These are phyloP conservation scores for Sapayoa aenigma DNA, from an alignment of 2,113 vertebrate species.

Conservation along the genomic window DNA sequence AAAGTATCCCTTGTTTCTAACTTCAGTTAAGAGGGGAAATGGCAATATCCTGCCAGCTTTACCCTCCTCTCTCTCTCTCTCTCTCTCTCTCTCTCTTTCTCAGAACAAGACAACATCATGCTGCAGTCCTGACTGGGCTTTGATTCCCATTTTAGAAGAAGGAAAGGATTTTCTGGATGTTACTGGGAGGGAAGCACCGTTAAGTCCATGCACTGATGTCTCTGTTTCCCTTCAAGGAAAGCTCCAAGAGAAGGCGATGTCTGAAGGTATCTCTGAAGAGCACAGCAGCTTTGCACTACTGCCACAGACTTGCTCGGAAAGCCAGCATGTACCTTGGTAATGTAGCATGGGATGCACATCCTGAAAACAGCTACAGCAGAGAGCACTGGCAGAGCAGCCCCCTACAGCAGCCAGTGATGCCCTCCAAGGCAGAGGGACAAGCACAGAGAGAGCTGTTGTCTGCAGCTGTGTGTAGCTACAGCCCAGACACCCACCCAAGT, in stretches of 20 bases:
- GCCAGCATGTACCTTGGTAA: background rate
- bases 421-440: background rate
- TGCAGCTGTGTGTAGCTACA: background rate
- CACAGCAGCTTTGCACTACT: background rate
- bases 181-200: background rate
- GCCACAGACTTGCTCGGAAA: background rate
- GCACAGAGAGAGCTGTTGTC: background rate
- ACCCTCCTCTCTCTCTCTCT: too few relatives aligned
- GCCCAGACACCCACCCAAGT: background rate
- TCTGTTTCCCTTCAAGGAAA: background rate
- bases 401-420: too few relatives aligned
- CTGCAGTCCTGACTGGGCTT: background rate
- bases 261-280: background rate
- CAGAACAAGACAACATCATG: background rate
- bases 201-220: background rate
- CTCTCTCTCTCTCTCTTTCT: too few relatives aligned
- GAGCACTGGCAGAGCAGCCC: background rate
- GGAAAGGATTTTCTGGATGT: background rate
- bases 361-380: background rate
- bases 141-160: background rate
- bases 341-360: accelerated
- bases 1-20: background rate
- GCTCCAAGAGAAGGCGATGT: background rate
- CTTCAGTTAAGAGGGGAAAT: background rate
- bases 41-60: background rate